Evolutionary conservation across 2,888 invertebrate species (phyloP).

Genomic region (Priocnemis perturbator): DNA sequence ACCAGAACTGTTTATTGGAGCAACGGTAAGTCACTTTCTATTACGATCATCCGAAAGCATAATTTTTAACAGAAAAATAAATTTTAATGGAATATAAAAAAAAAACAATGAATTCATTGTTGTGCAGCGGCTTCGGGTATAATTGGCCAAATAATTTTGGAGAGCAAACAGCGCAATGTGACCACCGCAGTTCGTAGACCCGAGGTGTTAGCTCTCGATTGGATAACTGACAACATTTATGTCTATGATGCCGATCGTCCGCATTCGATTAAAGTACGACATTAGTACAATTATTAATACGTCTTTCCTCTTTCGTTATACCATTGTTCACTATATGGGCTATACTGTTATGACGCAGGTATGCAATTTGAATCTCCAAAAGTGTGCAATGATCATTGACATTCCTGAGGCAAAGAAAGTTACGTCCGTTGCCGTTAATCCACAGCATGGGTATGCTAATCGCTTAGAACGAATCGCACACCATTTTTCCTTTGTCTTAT

Average conservation of each 20-base stretch:
- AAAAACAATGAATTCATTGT: not conserved
- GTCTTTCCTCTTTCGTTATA: too few species aligned
- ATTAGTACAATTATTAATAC: too few species aligned
- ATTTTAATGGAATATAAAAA: too few species aligned
- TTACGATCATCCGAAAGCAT: too few species aligned
- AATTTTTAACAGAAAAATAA: too few species aligned
- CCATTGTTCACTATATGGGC: too few species aligned
- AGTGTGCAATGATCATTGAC: constrained; percentile 78
- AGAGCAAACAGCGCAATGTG: constrained; percentile 68
- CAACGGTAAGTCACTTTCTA: constrained; percentile 59
- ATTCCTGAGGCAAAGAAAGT: constrained; percentile 77
- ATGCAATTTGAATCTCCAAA: constrained; percentile 78
- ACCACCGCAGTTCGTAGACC: constrained; percentile 75
- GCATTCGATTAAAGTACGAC: constrained; percentile 59
- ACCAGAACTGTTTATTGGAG: constrained; percentile 76
- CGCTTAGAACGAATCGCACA: not conserved
- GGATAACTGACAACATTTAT: constrained; percentile 85
- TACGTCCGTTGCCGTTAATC: constrained; percentile 81
- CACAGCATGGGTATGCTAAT: constrained; percentile 75
- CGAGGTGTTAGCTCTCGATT: constrained; percentile 82
- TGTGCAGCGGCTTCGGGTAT: constrained; percentile 44
- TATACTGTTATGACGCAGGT: constrained; percentile 62
- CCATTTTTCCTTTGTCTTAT: constrained; percentile 36
- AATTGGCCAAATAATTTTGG: constrained; percentile 66
- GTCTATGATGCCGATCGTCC: constrained; percentile 76